Base-by-base conservation (phyloP, 1,140 invertebrate species). In the Trichonephila inaurata region DNA sequence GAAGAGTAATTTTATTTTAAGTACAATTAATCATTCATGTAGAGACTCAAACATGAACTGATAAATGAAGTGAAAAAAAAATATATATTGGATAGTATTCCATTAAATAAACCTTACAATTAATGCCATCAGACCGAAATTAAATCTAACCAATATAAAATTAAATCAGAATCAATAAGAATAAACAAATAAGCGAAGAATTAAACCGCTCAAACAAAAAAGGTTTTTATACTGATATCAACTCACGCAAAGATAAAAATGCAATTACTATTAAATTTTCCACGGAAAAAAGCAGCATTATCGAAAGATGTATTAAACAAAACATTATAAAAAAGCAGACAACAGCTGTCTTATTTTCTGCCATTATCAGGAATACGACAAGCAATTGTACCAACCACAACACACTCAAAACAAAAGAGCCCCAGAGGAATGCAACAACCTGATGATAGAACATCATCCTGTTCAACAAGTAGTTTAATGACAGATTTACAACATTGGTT, bases 401-500 rank as follows among this genome's bases (percentile, higher is more conserved):
- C 44, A 86, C 58, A 24, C 24, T 14, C 51, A 61, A 60, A 86
- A 86, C 85, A 86, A 86, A 86, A 62, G 85, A 86, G 12, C n/a
- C 62, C 0, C 60, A 61, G 33, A 58, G 51, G 69, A 28, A 28
- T 4, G 58, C 12, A 28, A 64, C 85, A 86, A 62, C 12, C 60
- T 62, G 85, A 86, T 60, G 85, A 86, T 64, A 21, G 72, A 77
- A 40, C 72, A 77, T 77, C 72, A 33, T 61, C 21, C 61, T 87
- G 61, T 61, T 66, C 62, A 21, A 19, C 33, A 33, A 44, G 87
- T 40, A 51, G 19, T 82, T 77, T 91, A 83, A 82, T 83, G 89
- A 91, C 77, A 72, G 89, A 91, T 91, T 91, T 91, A 91, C 77
- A 28, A 28, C 77, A 61, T 66, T 24, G 40, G 89, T 83, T 64